These are phyloP conservation scores for Cetonia aurata DNA, from an alignment of 2,888 invertebrate species.

Conservation along the genomic window DNA sequence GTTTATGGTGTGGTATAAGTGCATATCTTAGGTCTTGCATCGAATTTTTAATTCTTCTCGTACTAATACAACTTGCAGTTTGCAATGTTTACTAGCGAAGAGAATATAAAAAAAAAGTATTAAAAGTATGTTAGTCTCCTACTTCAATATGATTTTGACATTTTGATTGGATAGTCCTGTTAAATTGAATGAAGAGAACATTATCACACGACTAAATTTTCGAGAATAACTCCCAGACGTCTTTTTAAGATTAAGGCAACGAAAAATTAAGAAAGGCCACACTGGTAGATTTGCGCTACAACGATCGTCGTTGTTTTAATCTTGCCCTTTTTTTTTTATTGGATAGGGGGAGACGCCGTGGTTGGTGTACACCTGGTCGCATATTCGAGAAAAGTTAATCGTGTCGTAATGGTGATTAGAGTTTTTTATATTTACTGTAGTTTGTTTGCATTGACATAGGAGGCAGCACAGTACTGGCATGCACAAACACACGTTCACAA, in stretches of 20 bases:
- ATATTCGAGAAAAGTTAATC: slow-evolving; percentile 35
- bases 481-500: slow-evolving; percentile 65
- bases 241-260: slow-evolving; percentile 20
- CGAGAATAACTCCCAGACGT: slow-evolving; percentile 43
- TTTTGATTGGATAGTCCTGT: slow-evolving; percentile 35
- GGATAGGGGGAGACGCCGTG: too few relatives aligned
- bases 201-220: slow-evolving; percentile 56
- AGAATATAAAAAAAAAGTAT: neutral
- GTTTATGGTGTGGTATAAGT: slow-evolving; percentile 6
- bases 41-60: neutral
- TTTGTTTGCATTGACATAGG: slow-evolving; percentile 66
- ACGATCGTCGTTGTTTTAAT: slow-evolving; percentile 6
- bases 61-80: slow-evolving; percentile 25
- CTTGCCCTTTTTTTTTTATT: neutral
- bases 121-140: slow-evolving; percentile 39
- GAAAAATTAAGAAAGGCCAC: too few relatives aligned
- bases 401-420: slow-evolving; percentile 46
- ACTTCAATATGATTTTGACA: slow-evolving; percentile 41
- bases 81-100: slow-evolving; percentile 30
- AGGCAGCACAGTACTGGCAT: slow-evolving; percentile 66
- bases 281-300: too few relatives aligned
- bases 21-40: neutral
- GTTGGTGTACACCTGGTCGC: too few relatives aligned
- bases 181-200: slow-evolving; percentile 46
- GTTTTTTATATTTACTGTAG: slow-evolving; percentile 63